Evolutionary conservation across 2,888 invertebrate genomes (phyloP), one percentile per base, ranked within the genome.

Genomic region (Eupithecia exiguata): DNA sequence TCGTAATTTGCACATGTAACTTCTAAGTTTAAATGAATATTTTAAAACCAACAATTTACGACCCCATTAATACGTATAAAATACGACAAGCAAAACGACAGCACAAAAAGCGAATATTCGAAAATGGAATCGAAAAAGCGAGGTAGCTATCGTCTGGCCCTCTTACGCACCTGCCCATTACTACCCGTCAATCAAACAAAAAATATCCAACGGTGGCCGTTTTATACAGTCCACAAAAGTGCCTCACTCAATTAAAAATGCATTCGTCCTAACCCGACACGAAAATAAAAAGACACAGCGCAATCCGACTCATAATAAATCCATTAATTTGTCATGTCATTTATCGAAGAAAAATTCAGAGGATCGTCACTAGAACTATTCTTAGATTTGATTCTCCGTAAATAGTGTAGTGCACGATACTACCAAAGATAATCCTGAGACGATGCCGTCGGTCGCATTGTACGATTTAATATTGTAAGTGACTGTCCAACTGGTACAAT

Each of bases 271-370:
- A 90, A 91, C 88, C 91, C 88, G 90, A 89, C 89, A 88, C 84
- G 84, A 89, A 88, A 91, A 91, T 91, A 92, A 93, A 92, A 91
- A 86, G 88, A 89, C 81, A 78, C 82, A 81, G 86, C 87, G 87
- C 91, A 91, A 90, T 92, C 91, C 87, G 82, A 89, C 92, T 94
- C 92, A 93, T 93, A 93, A 93, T 93, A 93, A 92, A 93, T 93
- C 93, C 93, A 94, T 94, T 94, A 93, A 94, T 94, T 94, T 94
- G 94, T 94, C 94, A 93, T 94, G 94, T 94, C 92, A 94, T 94
- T 92, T 93, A 89, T 88, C 87, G 89, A 87, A 91, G 87, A 78
- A 80, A 79, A 80, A 76, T 76, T 74, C 68, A 49, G 76, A 53
- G 65, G 68, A 73, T 69, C 73, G 68, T 70, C 75, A 69, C 71